phyloP scores from a whole-genome alignment of 2,113 vertebrate genomes.

The Calidris pugnax region DNA sequence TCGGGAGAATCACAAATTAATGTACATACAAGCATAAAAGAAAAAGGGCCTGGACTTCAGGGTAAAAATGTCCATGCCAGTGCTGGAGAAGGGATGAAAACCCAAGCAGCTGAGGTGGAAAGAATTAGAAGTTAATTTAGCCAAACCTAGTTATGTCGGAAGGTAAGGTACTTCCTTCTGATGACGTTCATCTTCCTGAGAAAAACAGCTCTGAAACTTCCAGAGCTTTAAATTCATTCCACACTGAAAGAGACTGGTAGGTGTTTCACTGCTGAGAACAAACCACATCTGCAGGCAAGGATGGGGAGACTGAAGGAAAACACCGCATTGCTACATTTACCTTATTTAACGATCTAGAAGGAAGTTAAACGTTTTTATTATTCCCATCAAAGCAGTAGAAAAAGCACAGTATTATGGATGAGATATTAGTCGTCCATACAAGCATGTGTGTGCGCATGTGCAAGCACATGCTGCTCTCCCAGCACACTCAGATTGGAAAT shows the following conservation, averaged over 20 bases:
- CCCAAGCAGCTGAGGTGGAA: not conserved
- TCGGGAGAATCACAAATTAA: not conserved
- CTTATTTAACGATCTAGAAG: not conserved
- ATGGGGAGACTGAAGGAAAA: not conserved
- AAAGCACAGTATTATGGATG: not conserved
- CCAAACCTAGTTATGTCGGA: not conserved
- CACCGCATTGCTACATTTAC: not conserved
- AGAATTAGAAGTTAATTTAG: not conserved
- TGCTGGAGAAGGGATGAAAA: not conserved
- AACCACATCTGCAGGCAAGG: not conserved
- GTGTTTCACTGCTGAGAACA: not conserved
- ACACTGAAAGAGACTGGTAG: not conserved
- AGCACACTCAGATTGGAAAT: not conserved
- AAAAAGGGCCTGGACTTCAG: not conserved
- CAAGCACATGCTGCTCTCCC: not conserved
- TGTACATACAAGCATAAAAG: not conserved
- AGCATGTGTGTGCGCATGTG: rapidly evolving
- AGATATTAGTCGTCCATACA: not conserved
- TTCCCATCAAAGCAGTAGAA: not conserved
- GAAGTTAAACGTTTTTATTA: not conserved
- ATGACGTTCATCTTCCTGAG: not conserved
- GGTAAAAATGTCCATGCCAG: not conserved
- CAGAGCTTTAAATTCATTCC: not conserved
- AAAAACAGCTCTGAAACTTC: not conserved
- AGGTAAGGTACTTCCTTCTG: not conserved